Evolutionary conservation across 2,113 vertebrate species (phyloP).

Genomic region (Ictidomys tridecemlineatus): DNA sequence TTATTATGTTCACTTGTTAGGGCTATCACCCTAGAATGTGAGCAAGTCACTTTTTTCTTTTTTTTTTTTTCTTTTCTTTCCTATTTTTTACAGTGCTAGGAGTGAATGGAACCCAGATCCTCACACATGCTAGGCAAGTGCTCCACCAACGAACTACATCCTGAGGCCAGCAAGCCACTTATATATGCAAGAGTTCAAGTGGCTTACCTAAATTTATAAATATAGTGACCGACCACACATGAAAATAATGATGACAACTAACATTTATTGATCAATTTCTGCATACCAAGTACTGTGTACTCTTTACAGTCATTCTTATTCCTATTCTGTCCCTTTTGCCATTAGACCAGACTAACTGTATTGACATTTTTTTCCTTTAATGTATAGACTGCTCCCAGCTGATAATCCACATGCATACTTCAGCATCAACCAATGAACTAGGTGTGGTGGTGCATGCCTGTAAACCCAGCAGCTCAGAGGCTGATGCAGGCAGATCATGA

Average conservation of each 20-base stretch:
- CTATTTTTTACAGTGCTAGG: too few relatives aligned
- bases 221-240: not conserved
- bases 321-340: not conserved
- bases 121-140: not conserved
- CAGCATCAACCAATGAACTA: not conserved
- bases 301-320: not conserved
- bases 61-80: too few relatives aligned
- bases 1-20: not conserved
- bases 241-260: not conserved
- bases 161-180: not conserved
- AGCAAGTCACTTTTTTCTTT: not conserved
- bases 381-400: not conserved
- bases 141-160: not conserved
- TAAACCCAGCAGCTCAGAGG: not conserved
- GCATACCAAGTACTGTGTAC: too few relatives aligned
- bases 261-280: not conserved
- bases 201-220: not conserved
- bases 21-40: not conserved
- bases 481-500: not conserved
- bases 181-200: not conserved
- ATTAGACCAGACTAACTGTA: not conserved
- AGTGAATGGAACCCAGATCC: not conserved
- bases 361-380: not conserved
- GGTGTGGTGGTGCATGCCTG: not conserved
- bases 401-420: not conserved